Base-by-base conservation (phyloP, 2,888 invertebrate genomes). In the Apamea sordens region DNA sequence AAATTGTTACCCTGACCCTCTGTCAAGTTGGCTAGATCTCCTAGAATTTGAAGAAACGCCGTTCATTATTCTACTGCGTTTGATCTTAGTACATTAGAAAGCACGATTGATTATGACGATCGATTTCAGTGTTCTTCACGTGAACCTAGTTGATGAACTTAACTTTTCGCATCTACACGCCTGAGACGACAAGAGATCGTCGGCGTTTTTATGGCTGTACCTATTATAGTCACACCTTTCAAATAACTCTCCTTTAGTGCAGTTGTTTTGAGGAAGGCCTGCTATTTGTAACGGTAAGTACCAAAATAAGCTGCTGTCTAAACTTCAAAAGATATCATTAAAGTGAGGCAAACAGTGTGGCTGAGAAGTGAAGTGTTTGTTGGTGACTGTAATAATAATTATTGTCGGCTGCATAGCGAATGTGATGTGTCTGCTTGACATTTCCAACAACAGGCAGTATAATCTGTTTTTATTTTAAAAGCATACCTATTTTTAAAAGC, bases 51-150 rank as follows among this genome's bases (percentile, higher is more conserved):
- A 53, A 73, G 69, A 82, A 77, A 77, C 74, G 67, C 80, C 53
- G 76, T 79, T 76, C 77, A 61, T n/a, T 15, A 69, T 75, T 69
- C 56, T 79, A 47, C 53, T 78, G 70, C 75, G 68, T 69, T 76
- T 77, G 74, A 61, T 82, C 18, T 80, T 69, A 59, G 44, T 67
- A 67, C 44, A 71, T 24, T 71, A 85, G 7, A 56, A 79, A 76
- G 67, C 77, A 79, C 73, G 68, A 71, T 82, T 83, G 83, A 89
- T 79, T 87, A 89, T 89, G 85, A 89, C 65, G 79, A 79, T 80
- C 80, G 77, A 85, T 77, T 73, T 81, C 65, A 73, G 80, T 79
- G 73, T 76, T 79, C 75, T 88, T 79, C 71, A 68, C 36, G 69
- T 78, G 68, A 77, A 86, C 78, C 41, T 68, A 67, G 74, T 77